Conservation (phyloP, 2,113 vertebrate species). For the Anhinga anhinga region DNA sequence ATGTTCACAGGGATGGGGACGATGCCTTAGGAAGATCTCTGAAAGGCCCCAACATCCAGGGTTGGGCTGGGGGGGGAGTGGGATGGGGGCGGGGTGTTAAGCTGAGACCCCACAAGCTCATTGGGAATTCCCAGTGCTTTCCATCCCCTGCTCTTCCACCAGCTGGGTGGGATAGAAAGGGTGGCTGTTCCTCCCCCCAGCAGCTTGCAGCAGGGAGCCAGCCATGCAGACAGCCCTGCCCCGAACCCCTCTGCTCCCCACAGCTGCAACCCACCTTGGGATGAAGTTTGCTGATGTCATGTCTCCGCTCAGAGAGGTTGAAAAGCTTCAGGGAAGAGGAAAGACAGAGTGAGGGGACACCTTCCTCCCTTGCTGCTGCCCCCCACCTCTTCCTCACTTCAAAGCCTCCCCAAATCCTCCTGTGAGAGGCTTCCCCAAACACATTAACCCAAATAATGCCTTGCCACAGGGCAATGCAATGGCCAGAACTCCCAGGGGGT, state of each 20-base stretch:
- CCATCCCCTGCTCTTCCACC: background rate
- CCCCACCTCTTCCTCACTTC: background rate
- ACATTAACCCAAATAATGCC: background rate
- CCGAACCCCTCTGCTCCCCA: background rate
- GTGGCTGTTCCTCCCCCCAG: background rate
- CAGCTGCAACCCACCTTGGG: slow-evolving; percentile 81
- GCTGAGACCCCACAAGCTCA: background rate
- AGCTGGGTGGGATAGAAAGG: background rate
- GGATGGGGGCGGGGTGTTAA: background rate
- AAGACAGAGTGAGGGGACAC: background rate
- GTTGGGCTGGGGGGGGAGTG: background rate
- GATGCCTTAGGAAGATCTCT: background rate
- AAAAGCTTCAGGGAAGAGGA: slow-evolving; percentile 82
- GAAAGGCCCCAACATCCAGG: background rate
- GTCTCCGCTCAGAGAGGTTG: slow-evolving; percentile 92
- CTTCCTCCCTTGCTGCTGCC: background rate
- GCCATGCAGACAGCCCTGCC: background rate
- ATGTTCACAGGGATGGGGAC: background rate
- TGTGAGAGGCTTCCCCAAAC: background rate
- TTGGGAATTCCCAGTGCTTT: background rate
- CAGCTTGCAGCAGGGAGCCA: background rate
- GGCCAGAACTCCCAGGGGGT: background rate
- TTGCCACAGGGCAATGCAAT: background rate
- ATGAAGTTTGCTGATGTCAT: slow-evolving; percentile 89
- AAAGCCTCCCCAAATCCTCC: background rate